Base-by-base conservation (phyloP, 2,797 vertebrate species). In the Amblyraja radiata region DNA sequence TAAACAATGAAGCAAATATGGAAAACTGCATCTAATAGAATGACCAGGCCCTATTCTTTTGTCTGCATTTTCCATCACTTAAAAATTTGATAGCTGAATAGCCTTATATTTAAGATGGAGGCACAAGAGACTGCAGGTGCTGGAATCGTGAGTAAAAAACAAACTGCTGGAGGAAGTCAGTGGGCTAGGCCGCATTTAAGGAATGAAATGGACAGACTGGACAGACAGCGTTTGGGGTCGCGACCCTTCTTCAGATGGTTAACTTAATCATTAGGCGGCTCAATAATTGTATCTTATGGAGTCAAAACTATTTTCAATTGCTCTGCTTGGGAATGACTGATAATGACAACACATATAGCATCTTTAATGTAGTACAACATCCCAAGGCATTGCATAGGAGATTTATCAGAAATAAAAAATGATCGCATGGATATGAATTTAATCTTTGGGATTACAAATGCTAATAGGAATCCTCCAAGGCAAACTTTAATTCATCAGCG, bases 401-500 rank as follows among this genome's bases (percentile, higher is more conserved):
- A 4, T 32, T 79, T 39, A 21, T 79, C 32, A 79, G 65, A 81
- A 81, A 81, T 21, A 81, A 54, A 54, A 54, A 21, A 23, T 81
- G 36, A 81, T 81, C 79, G 46, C 39, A 81, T 6, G 28, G 28
- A 16, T 65, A 88, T 32, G 16, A 32, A 63, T 14, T 28, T 63
- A 63, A 88, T 65, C 25, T 65, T 65, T 88, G 61, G n/a, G 25
- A 88, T 88, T 88, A 88, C 61, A 65, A 25, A 88, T 65, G 28
- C 61, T 32, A 58, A 61, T n/a, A 32, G 84, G 84, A 88, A 65
- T 65, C 28, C 84, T 63, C 25, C 23, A 65, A 6, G 6, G 84
- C 58, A n/a, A 88, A 88, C 28, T 88, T 65, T 88, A 88, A 63
- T 88, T 32, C 28, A 65, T n/a, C 83, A 88, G 61, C 58, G 16